Conservation (phyloP, 2,888 invertebrate species). For the Erynnis tages region DNA sequence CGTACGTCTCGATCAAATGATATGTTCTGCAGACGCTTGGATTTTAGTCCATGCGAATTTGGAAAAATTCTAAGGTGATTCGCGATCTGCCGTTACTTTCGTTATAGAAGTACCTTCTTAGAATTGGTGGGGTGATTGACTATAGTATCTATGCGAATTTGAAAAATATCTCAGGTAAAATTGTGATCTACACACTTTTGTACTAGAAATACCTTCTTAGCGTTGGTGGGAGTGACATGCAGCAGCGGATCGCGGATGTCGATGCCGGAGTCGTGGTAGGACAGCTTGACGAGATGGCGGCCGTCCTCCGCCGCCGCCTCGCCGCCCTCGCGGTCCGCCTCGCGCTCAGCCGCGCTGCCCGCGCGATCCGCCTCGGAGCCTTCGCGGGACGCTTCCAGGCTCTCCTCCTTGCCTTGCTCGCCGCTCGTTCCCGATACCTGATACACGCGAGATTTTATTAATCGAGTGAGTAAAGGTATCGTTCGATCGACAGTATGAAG, state of each 20-base stretch:
- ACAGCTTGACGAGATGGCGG: constrained; percentile 87
- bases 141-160: no score
- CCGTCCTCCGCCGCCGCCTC: constrained; percentile 50
- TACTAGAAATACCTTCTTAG: constrained; percentile 87
- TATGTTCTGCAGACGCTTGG: no score
- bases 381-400: constrained; percentile 50
- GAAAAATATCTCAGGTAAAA: no score
- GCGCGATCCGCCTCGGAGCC: constrained; percentile 62
- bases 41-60: no score
- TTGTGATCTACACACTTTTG: no score
- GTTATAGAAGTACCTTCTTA: no score
- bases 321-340: constrained; percentile 46
- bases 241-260: constrained; percentile 91
- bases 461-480: no score
- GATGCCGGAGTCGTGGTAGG: constrained; percentile 94
- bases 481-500: no score
- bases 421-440: constrained; percentile 37
- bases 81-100: no score
- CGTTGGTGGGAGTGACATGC: constrained; percentile 83
- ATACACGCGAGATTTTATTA: not conserved
- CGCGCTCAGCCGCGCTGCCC: constrained; percentile 67
- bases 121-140: no score
- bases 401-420: constrained; percentile 64
- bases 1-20: no score
- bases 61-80: no score